phyloP scores from a whole-genome alignment of 2,113 vertebrate genomes.

The Colaptes auratus region DNA sequence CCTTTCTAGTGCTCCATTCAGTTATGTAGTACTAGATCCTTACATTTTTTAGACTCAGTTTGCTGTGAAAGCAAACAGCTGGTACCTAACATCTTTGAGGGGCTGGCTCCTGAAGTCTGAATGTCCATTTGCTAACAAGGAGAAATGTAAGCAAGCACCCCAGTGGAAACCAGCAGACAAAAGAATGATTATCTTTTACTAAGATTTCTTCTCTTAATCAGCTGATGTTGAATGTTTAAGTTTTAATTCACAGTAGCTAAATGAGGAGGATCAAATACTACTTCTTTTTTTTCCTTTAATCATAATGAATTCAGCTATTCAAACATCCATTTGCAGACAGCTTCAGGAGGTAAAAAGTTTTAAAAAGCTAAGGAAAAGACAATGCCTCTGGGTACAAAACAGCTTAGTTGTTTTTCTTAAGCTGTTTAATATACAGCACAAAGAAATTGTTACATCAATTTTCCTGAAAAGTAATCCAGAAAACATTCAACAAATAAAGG shows the following conservation, averaged over 20 bases:
- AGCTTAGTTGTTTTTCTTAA: not conserved
- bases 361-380: not conserved
- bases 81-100: not conserved
- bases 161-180: not conserved
- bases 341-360: not conserved
- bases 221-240: not conserved
- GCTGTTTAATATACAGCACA: not conserved
- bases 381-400: not conserved
- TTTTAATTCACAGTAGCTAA: conserved; percentile 6
- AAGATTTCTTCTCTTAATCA: not conserved
- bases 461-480: not conserved
- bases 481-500: not conserved
- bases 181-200: not conserved
- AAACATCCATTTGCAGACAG: not conserved
- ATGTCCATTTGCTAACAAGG: not conserved
- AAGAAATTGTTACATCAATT: not conserved
- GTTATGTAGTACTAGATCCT: not conserved
- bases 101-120: not conserved
- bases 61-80: not conserved
- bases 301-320: not conserved
- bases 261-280: not conserved
- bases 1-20: not conserved
- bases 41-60: not conserved
- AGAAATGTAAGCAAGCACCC: not conserved
- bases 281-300: not conserved